Conservation (phyloP, 2,888 invertebrate species). For the Hirtodrosophila alboralis region DNA sequence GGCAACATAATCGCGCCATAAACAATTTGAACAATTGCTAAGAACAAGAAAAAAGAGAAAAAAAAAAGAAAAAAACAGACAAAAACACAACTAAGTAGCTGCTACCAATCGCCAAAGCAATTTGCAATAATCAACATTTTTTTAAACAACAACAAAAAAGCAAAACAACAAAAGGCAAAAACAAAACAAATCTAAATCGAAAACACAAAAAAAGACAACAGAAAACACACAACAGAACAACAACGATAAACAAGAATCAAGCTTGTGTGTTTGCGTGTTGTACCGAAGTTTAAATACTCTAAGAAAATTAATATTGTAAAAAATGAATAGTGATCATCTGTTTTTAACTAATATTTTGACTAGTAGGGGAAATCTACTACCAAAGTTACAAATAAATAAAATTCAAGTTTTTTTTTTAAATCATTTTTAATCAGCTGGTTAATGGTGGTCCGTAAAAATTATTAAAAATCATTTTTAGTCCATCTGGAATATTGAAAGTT, state of each 20-base stretch:
- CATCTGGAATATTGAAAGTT: too few relatives aligned
- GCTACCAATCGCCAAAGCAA: slow-evolving; percentile 79
- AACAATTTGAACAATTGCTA: slow-evolving; percentile 73
- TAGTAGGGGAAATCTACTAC: too few relatives aligned
- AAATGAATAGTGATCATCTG: too few relatives aligned
- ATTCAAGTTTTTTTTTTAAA: too few relatives aligned
- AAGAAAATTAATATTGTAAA: too few relatives aligned
- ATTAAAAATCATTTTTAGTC: too few relatives aligned
- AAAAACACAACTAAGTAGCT: slow-evolving; percentile 73
- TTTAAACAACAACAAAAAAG: slow-evolving; percentile 45
- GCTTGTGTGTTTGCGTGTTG: not conserved
- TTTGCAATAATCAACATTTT: slow-evolving; percentile 81
- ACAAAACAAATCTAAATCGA: slow-evolving; percentile 33
- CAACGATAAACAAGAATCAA: slow-evolving; percentile 25
- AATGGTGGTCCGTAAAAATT: too few relatives aligned
- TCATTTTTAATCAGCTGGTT: too few relatives aligned
- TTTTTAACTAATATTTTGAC: too few relatives aligned
- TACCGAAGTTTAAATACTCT: slow-evolving; percentile 12
- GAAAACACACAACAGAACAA: slow-evolving; percentile 23
- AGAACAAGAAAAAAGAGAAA: slow-evolving; percentile 60
- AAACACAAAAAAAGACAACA: slow-evolving; percentile 28
- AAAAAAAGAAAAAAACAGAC: slow-evolving; percentile 35
- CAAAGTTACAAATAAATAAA: too few relatives aligned
- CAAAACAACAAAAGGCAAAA: slow-evolving; percentile 17
- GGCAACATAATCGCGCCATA: slow-evolving; percentile 75